A percentile compares a stretch with the other conserved stretches of the same genome.
phyloP scores from a whole-genome alignment of 2,888 invertebrate species.

The Hetaerina titia region DNA sequence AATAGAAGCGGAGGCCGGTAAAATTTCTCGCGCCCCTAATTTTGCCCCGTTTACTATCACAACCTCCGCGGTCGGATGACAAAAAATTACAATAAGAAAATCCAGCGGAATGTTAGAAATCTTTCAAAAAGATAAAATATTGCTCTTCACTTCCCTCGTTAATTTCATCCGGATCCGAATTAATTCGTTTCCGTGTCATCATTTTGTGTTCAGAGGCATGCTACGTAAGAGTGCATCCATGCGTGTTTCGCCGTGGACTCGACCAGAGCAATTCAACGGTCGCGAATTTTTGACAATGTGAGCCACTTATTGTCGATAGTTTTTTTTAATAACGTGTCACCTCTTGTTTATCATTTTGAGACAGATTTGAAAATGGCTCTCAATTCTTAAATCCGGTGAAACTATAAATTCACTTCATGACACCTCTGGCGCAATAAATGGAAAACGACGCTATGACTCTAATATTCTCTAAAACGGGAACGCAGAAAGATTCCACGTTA shows the following conservation, averaged over 20 bases:
- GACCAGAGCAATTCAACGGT: too few relatives aligned
- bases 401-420: too few relatives aligned
- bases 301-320: too few relatives aligned
- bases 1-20: neutral
- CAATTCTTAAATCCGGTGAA: too few relatives aligned
- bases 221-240: neutral
- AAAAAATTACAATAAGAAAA: neutral
- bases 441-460: too few relatives aligned
- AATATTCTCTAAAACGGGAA: too few relatives aligned
- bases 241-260: neutral
- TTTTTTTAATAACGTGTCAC: too few relatives aligned
- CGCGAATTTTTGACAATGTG: too few relatives aligned
- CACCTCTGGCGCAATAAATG: too few relatives aligned
- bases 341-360: too few relatives aligned
- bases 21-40: neutral
- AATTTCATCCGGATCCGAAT: neutral
- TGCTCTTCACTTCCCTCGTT: neutral
- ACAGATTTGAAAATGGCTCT: too few relatives aligned
- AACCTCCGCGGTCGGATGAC: neutral
- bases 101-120: neutral
- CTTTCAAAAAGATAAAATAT: neutral
- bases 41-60: neutral
- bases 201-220: neutral
- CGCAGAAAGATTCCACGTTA: too few relatives aligned
- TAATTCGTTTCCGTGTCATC: neutral